Evolutionary conservation across 2,113 vertebrate species (phyloP).

Genomic region (Phasianus colchicus): DNA sequence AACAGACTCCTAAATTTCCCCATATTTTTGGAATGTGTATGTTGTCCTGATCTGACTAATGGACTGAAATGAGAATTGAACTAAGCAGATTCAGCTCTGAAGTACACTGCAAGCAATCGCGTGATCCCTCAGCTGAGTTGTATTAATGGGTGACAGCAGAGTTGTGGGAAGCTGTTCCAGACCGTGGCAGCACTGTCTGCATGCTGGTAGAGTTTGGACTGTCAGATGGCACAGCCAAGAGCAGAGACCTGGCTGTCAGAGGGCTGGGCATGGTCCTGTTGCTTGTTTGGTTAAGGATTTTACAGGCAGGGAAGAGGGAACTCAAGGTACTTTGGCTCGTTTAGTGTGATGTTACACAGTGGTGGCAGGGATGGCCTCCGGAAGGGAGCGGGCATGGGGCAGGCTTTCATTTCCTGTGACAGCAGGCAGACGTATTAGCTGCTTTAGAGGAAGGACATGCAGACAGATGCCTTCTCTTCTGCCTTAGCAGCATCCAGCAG

Average conservation of each 20-base stretch:
- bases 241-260: neutral
- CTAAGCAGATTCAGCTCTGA: neutral
- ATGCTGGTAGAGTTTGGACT: no score
- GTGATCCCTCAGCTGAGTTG: slow-evolving; percentile 55
- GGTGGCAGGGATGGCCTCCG: neutral
- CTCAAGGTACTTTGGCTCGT: neutral
- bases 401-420: neutral
- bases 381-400: accelerated
- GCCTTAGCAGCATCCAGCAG: neutral
- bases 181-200: accelerated
- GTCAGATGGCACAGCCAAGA: neutral
- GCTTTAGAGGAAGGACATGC: neutral
- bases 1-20: neutral
- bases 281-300: neutral
- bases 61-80: neutral
- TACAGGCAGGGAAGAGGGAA: neutral
- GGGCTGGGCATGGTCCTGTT: no score
- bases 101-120: neutral
- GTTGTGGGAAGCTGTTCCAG: neutral
- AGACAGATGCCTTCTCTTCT: neutral
- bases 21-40: accelerated
- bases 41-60: accelerated
- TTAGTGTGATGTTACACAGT: neutral
- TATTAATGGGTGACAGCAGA: neutral
- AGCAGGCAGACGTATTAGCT: accelerated